Base-by-base conservation (phyloP, 2,797 vertebrate genomes). In the Arctocebus calabarensis region DNA sequence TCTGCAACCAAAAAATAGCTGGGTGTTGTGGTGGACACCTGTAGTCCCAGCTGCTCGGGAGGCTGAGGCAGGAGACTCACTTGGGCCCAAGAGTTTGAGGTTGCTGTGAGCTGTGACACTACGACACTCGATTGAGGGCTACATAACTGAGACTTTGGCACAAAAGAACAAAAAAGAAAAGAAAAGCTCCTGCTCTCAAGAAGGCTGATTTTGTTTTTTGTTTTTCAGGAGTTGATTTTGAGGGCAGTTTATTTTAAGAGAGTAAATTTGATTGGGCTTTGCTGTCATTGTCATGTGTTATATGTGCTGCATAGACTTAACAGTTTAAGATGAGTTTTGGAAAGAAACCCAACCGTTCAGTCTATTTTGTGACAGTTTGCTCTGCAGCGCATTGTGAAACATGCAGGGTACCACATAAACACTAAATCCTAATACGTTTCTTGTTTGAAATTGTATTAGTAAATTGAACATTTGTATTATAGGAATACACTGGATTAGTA, bases 351-450 rank as follows among this genome's bases (percentile, higher is more conserved):
- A 81, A 29, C 13, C 22, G 57, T 62, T 84, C 78, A 45, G 0
- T 86, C 81, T 94, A 12, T 89, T 84, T 84, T 77, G 71, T 93
- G 94, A 87, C 61, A 64, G 59, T 55, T 32, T n/a, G 22, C 59
- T 93, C 25, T 7, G 7, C 32, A 17, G 70, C 22, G 40, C 73
- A 37, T 95, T 0, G 0, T 48, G 85, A 66, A 59, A 79, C 88
- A 52, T 68, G 32, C 27, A n/a, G 73, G 87, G 52, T 66, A 43
- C 32, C 29, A 5, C 29, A 27, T 75, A 62, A 83, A 79, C 66
- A 29, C 70, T 40, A 37, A 37, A 52, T 55, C 8, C 0, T 52
- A 77, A 27, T 13, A 37, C 0, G 22, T 64, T 92, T 81, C 86
- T 82, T 61, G 29, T 93, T 81, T 32, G 90, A 95, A 68, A 19